These are phyloP conservation scores for Tetrao urogallus DNA, from an alignment of 2,113 vertebrate species.

Conservation along the genomic window DNA sequence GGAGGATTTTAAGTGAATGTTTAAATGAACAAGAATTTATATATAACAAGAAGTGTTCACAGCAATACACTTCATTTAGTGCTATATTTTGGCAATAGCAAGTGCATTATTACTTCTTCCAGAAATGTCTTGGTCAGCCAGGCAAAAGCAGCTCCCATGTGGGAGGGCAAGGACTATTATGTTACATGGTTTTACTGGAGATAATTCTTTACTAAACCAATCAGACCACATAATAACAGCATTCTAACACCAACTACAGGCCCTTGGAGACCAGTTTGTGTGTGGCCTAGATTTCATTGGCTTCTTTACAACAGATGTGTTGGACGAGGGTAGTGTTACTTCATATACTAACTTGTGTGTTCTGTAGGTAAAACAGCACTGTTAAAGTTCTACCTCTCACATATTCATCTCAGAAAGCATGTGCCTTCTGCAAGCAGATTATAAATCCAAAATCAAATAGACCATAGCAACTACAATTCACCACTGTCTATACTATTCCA, in stretches of 20 bases:
- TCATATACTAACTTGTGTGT: constrained; percentile 62
- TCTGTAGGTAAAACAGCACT: constrained; percentile 52
- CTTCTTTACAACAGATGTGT: constrained; percentile 77
- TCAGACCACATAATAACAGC: constrained; percentile 77
- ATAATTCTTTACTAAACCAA: constrained; percentile 75
- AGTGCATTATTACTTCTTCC: constrained; percentile 18
- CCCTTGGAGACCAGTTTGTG: constrained; percentile 73
- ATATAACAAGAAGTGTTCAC: neutral
- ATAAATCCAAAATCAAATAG: neutral
- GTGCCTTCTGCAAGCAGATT: neutral
- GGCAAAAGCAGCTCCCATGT: constrained; percentile 36
- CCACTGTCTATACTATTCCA: neutral
- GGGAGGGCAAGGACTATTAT: constrained; percentile 53
- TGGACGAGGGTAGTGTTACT: constrained; percentile 76
- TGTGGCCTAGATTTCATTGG: constrained; percentile 78
- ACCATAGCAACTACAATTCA: neutral
- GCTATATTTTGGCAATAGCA: constrained; percentile 20
- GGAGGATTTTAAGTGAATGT: neutral
- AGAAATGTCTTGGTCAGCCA: constrained; percentile 34
- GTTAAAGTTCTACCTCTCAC: constrained; percentile 19
- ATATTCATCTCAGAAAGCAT: neutral
- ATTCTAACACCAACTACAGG: constrained; percentile 72
- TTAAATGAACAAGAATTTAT: constrained; percentile 17
- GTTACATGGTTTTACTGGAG: constrained; percentile 70
- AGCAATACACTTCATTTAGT: neutral